These are phyloP conservation scores for Taphrorychus bicolor DNA, from an alignment of 2,888 invertebrate species.

Conservation along the genomic window DNA sequence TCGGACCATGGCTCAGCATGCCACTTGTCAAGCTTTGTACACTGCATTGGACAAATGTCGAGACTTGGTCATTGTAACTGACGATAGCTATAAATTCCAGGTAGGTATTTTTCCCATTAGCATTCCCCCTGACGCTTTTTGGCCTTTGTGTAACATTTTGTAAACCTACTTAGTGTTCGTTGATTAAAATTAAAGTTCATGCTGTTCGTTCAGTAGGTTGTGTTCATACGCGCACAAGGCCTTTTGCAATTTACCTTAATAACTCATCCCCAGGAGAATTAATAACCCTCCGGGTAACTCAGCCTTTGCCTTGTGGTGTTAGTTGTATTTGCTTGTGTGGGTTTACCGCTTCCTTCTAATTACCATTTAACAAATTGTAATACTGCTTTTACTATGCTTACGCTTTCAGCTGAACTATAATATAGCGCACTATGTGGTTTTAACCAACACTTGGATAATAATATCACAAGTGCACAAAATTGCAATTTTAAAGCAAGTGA, in stretches of 20 bases:
- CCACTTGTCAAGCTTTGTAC: slow-evolving; percentile 81
- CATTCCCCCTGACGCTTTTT: too few species aligned
- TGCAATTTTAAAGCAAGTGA: background rate
- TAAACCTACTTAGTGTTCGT: too few species aligned
- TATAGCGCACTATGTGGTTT: too few species aligned
- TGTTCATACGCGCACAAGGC: background rate
- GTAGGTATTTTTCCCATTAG: slow-evolving; percentile 56
- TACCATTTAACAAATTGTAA: background rate
- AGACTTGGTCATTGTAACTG: slow-evolving; percentile 88
- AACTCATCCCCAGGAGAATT: background rate
- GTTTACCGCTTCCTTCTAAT: background rate
- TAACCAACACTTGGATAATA: too few species aligned
- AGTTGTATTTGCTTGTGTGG: background rate
- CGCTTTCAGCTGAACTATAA: too few species aligned
- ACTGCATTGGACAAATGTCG: slow-evolving; percentile 86
- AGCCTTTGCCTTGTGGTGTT: background rate
- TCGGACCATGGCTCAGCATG: slow-evolving; percentile 76
- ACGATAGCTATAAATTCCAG: slow-evolving; percentile 83
- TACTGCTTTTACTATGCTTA: background rate
- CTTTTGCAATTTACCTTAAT: background rate
- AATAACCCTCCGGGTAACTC: background rate
- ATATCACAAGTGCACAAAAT: background rate
- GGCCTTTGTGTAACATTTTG: too few species aligned
- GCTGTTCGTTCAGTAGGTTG: too few species aligned
- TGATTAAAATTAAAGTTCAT: background rate